Evolutionary conservation across 1,140 invertebrate genomes (phyloP), one percentile per base, ranked within the genome.

Genomic region (Drosophila neocordata): DNA sequence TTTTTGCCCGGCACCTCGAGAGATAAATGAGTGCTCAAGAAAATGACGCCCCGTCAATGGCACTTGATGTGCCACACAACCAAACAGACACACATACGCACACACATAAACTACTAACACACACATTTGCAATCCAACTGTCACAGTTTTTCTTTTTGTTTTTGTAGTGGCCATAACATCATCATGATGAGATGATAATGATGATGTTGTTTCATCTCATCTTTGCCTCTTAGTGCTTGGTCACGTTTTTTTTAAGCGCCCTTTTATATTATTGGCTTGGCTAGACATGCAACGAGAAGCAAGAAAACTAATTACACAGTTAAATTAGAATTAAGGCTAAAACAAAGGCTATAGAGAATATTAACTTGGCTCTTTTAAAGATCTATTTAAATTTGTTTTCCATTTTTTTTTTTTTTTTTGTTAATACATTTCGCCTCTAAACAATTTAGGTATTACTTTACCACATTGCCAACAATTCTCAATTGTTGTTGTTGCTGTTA

Each of bases 1-100:
- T 77, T 64, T 70, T 48, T 57, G 5, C 31, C 51, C 24, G 56
- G 61, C 51, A 41, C 48, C 24, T 52, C 66, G 65, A 69, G 65
- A 69, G 73, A 87, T 78, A 82, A 85, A 87, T 87, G 83, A 78
- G 70, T 76, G 48, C 82, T 87, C 72, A 63, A 85, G 65, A 78
- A 87, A 82, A 82, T 82, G 78, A 87, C 82, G 79, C 66, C 65
- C 65, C 63, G 74, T 72, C 82, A 87, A 85, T 85, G 82, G 62
- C 82, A 85, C 78, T 85, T 85, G 74, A 75, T 61, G 69, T 73
- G 51, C 52, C 38, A 60, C 37, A 58, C 15, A 53, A 52, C 53
- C 44, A 65, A 64, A 41, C 57, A 20, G 57, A 22, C 15, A 0
- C n/a, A 44, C 41, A 59, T 55, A 27, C 41, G 11, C n/a, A 20